These are phyloP conservation scores for Drosophila nigricruria DNA, from an alignment of 2,888 invertebrate species.

Conservation along the genomic window DNA sequence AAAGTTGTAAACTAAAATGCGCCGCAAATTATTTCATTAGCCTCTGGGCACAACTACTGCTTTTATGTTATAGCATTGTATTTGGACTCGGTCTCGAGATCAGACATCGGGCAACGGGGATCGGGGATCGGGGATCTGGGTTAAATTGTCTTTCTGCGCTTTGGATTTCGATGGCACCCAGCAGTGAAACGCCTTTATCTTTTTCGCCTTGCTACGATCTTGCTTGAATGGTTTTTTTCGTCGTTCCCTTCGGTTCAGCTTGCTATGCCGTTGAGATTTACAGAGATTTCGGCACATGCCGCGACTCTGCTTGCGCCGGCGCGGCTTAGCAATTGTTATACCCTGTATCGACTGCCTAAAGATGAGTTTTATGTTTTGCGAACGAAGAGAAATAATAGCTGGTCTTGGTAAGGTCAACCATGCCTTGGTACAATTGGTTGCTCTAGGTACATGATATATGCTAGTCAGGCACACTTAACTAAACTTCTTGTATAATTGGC, in stretches of 20 bases:
- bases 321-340: conserved; percentile 27
- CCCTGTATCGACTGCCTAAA: background rate
- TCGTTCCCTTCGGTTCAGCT: conserved; percentile 12
- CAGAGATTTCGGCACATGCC: conserved; percentile 61
- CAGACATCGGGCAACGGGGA: background rate
- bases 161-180: conserved; percentile 76
- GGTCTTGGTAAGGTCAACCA: too few relatives aligned
- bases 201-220: conserved; percentile 75
- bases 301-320: conserved; percentile 36
- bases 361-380: background rate
- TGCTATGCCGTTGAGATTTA: conserved; percentile 48
- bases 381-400: background rate
- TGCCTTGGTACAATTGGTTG: background rate
- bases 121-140: conserved; percentile 22
- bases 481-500: conserved; percentile 74
- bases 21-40: conserved; percentile 77
- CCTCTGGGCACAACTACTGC: conserved; percentile 24
- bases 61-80: conserved; percentile 6
- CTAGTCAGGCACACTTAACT: background rate
- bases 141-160: conserved; percentile 73
- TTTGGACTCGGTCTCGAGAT: conserved; percentile 25
- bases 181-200: conserved; percentile 45
- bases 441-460: background rate
- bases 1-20: conserved; percentile 76
- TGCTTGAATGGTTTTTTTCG: conserved; percentile 69